Conservation (phyloP, 1,140 invertebrate species). For the Thalassaphorura encarpata region DNA sequence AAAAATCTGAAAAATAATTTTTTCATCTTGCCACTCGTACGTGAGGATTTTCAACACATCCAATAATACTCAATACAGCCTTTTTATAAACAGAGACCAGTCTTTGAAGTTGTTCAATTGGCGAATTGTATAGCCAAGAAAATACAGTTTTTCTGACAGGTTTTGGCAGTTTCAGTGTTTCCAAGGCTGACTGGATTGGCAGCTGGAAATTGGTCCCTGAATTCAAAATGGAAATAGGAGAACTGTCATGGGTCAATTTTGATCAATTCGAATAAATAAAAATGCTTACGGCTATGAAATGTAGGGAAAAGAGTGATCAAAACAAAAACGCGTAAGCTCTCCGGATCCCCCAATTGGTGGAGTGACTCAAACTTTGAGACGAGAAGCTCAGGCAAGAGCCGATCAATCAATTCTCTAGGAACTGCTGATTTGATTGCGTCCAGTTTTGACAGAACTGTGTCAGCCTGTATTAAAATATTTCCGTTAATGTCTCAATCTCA, state of each 20-base stretch:
- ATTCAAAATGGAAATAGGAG: too few species aligned
- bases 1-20: too few species aligned
- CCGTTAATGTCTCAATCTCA: too few species aligned
- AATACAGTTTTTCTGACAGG: conserved; percentile 17
- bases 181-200: conserved; percentile 22
- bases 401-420: conserved; percentile 24
- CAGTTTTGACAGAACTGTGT: too few species aligned
- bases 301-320: conserved; percentile 57
- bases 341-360: conserved; percentile 64
- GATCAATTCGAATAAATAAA: too few species aligned
- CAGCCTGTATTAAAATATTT: conserved; percentile 11
- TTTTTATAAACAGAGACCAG: conserved; percentile 31
- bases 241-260: too few species aligned
- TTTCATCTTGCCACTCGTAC: too few species aligned
- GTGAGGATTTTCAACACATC: too few species aligned
- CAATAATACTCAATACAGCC: conserved; percentile 20
- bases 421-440: conserved; percentile 11
- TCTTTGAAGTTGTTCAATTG: conserved; percentile 24
- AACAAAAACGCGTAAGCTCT: conserved; percentile 72
- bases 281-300: conserved; percentile 26
- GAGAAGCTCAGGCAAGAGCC: conserved; percentile 57
- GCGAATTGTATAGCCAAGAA: conserved; percentile 24
- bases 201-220: conserved; percentile 15
- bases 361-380: too few species aligned
- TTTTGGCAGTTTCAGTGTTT: conserved; percentile 11